Evolutionary conservation across 2,113 vertebrate species (phyloP).

Genomic region (Sebastes fasciatus): DNA sequence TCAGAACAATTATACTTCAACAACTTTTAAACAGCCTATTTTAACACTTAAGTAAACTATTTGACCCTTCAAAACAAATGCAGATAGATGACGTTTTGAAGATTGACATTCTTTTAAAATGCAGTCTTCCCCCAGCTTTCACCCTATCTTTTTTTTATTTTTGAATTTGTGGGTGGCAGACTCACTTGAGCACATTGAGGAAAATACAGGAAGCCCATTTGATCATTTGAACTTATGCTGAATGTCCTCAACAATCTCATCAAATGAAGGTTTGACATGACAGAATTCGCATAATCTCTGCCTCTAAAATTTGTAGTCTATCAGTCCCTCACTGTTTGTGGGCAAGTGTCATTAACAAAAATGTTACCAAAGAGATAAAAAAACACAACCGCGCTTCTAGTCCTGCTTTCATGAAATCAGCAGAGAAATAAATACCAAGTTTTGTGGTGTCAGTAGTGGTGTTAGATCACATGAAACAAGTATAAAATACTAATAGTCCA

Average conservation of each 20-base stretch:
- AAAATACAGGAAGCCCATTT: slow-evolving; percentile 28
- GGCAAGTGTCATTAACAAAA: too few species aligned
- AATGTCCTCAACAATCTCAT: slow-evolving; percentile 16
- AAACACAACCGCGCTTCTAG: neutral
- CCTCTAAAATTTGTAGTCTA: too few species aligned
- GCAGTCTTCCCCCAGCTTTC: slow-evolving; percentile 5
- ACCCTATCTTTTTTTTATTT: neutral
- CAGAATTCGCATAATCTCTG: neutral
- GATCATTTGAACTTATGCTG: slow-evolving; percentile 27
- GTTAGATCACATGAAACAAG: neutral
- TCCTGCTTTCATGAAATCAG: neutral
- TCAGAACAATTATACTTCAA: slow-evolving; percentile 6
- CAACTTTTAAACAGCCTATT: slow-evolving; percentile 18
- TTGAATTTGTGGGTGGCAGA: slow-evolving; percentile 15
- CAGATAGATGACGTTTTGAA: too few species aligned
- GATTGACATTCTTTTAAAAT: slow-evolving; percentile 18
- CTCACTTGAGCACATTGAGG: neutral
- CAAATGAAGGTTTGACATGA: slow-evolving; percentile 24
- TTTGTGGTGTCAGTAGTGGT: neutral
- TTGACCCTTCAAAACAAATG: slow-evolving; percentile 26
- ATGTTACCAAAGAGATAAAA: too few species aligned
- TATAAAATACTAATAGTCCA: neutral
- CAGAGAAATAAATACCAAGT: neutral
- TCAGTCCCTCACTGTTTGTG: too few species aligned
- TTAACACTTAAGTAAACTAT: slow-evolving; percentile 30